phyloP scores from a whole-genome alignment of 1,140 invertebrate genomes.

The Ctenoplectra terminalis region DNA sequence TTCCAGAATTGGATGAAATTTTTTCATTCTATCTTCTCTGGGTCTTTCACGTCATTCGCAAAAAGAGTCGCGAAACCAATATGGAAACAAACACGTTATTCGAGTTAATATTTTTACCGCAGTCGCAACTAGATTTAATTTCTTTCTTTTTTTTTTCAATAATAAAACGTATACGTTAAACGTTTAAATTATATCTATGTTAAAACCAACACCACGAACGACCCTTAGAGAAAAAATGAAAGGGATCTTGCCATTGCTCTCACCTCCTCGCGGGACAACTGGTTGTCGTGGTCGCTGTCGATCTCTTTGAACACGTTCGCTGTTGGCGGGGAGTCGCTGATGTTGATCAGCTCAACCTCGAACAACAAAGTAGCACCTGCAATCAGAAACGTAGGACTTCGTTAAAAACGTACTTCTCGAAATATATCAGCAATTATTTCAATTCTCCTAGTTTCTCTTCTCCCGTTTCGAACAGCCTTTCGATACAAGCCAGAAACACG shows the following conservation, averaged over 20 bases:
- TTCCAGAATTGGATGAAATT: background rate
- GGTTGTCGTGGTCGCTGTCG: slow-evolving; percentile 93
- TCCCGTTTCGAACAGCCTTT: too few relatives aligned
- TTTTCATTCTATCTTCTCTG: background rate
- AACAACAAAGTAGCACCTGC: slow-evolving; percentile 93
- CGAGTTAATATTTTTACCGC: too few relatives aligned
- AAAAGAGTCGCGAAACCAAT: background rate
- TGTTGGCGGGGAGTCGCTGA: slow-evolving; percentile 92
- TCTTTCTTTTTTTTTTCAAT: too few relatives aligned
- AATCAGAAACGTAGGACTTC: slow-evolving; percentile 61
- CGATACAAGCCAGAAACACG: background rate
- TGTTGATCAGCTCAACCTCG: slow-evolving; percentile 96
- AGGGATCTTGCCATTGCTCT: slow-evolving; percentile 85
- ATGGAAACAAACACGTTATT: too few relatives aligned
- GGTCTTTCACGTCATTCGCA: background rate
- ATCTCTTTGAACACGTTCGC: slow-evolving; percentile 99
- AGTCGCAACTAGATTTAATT: too few relatives aligned
- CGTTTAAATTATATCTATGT: background rate
- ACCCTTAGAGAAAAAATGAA: slow-evolving; percentile 72
- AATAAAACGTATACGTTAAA: background rate
- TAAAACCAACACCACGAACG: slow-evolving; percentile 70
- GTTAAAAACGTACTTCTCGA: background rate
- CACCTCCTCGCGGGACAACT: slow-evolving; percentile 97
- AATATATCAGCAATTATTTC: background rate
- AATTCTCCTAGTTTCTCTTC: too few relatives aligned